Evolutionary conservation across 2,113 vertebrate species (phyloP), one percentile per base, ranked within the genome.

Genomic region (Crotalus tigris): DNA sequence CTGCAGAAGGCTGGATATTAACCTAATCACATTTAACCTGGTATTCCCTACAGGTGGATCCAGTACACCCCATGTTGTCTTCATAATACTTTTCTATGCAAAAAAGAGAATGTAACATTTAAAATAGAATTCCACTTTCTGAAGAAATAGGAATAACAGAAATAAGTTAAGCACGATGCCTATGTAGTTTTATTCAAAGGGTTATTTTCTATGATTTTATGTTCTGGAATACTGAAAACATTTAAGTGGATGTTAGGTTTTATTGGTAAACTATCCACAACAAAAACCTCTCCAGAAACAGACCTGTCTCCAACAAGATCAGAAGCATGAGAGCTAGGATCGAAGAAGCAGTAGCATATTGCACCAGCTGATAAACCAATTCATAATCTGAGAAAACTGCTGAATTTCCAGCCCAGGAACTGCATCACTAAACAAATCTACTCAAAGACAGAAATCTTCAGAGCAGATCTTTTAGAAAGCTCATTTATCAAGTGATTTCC

Each of bases 21-120:
- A 97, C 94, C 99, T 96, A 93, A 99, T 99, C 93, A 99, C 99
- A 92, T 99, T 99, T 95, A 99, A 97, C 49, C 99, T 98, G 0
- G 99, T 99, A 93, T 99, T 99, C 33, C 99, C 99, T 95, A 99
- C 99, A 1, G 99, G 99, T 69, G 99, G 99, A 94, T 99, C 99
- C 96, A 99, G 96, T 64, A 99, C 97, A 4, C 99, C 99, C 99
- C 99, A 99, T 0, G 99, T 99, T 15, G 99, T 99, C 97, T 98
- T 99, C 98, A 99, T 98, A 88, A 99, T 94, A 51, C 98, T 99
- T 95, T 99, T 99, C 99, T 99, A 96, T 39, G 94, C 95, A 92
- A 93, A 64, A 92, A 94, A 85, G n/a, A 0, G 21, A n/a, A 46
- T 8, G 59, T 58, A 91, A 1, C 1, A 54, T 87, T 81, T 54